Conservation (phyloP, 2,888 invertebrate genomes). For the Ormyrus nitidulus region DNA sequence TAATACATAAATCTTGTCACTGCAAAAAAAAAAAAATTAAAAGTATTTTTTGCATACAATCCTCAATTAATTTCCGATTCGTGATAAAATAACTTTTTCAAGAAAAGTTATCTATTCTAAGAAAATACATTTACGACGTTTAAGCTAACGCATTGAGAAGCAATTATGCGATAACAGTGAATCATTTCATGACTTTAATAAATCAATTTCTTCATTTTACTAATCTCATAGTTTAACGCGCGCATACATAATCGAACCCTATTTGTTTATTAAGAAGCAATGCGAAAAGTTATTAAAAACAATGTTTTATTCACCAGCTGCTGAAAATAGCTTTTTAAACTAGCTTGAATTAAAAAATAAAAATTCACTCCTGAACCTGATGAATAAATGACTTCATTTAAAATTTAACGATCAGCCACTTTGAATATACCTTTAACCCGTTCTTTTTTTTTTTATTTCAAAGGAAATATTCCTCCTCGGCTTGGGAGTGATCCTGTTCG, state of each 20-base stretch:
- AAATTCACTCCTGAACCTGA: too few species aligned
- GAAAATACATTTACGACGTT: constrained; percentile 27
- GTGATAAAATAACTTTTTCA: constrained; percentile 5
- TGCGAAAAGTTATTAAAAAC: too few species aligned
- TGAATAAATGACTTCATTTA: too few species aligned
- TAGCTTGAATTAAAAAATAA: too few species aligned
- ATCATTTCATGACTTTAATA: constrained; percentile 26
- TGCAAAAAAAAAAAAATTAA: background rate
- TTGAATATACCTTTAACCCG: too few species aligned
- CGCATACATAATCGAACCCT: too few species aligned
- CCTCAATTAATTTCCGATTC: background rate
- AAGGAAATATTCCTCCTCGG: constrained; percentile 83
- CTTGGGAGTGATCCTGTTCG: constrained; percentile 83
- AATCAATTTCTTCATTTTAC: constrained; percentile 17
- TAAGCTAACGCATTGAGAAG: constrained; percentile 5
- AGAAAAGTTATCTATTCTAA: constrained; percentile 22
- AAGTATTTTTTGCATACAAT: background rate
- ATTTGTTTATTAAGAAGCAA: too few species aligned
- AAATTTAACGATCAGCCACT: too few species aligned
- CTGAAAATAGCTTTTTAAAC: too few species aligned
- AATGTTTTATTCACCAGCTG: too few species aligned
- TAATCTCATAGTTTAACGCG: background rate
- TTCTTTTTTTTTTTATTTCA: constrained; percentile 38
- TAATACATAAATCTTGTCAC: too few species aligned
- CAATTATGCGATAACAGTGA: constrained; percentile 24